Base-by-base conservation (phyloP, 2,888 invertebrate species). In the Synergus japonicus region DNA sequence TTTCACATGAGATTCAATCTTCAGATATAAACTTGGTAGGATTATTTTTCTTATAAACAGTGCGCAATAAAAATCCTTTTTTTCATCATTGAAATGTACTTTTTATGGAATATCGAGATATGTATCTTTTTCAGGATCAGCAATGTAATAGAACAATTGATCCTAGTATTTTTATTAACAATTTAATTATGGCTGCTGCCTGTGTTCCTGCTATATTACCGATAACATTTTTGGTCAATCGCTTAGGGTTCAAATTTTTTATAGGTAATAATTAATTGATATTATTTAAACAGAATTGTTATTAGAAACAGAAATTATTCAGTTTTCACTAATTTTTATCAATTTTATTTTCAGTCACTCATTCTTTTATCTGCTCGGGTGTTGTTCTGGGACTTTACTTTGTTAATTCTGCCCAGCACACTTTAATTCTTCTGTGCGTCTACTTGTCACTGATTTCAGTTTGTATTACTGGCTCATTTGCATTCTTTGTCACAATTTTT, bases 371-470 rank as follows among this genome's bases (percentile, higher is more conserved):
- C 49, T 73, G 54, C 15, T 73, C 73, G 8, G 54, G n/a, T 37
- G 37, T 37, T 4, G 29, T 73, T 54, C 15, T 73, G 10, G 73
- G 73, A 2, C 22, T 73, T 54, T 73, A 73, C 37, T 73, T 73
- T 15, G 73, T 54, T 29, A 54, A 73, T 54, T 54, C 73, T 54
- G 29, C 54, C 29, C n/a, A 41, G 3, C 37, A 73, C 37, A 73
- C 8, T 54, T 73, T 73, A 29, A 73, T 73, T n/a, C 54, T 73
- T 37, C n/a, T 73, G 15, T 73, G 73, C 12, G 22, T 73, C 29
- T 73, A 73, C 46, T 54, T 49, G 37, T 49, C 73, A 5, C n/a
- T 73, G 37, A 29, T 73, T 41, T 54, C 73, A 49, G 54, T 73
- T 4, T 37, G 73, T 10, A 73, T n/a, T 10, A 73, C 73, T 10